Conservation (phyloP, 2,797 vertebrate genomes). For the Chelmon rostratus region DNA sequence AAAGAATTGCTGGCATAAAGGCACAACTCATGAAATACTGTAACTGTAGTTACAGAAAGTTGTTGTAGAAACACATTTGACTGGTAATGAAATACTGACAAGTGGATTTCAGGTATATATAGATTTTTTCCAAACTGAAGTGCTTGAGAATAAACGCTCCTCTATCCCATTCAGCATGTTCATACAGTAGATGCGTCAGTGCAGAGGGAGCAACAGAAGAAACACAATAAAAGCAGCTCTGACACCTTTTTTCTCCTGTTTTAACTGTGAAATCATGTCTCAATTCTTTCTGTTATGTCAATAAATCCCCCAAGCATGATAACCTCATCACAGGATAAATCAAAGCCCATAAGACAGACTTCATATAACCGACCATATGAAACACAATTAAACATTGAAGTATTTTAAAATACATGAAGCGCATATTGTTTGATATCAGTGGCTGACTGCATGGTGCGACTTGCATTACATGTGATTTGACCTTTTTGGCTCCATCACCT, state of each 20-base stretch:
- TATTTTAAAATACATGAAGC: slow-evolving; percentile 12
- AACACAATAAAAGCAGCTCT: not conserved
- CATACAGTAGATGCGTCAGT: slow-evolving; percentile 4
- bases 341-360: not conserved
- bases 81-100: slow-evolving; percentile 20
- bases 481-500: not conserved
- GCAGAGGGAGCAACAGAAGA: not conserved
- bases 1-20: slow-evolving; percentile 68
- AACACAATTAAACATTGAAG: not conserved
- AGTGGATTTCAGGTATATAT: not conserved
- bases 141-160: slow-evolving; percentile 28
- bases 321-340: slow-evolving; percentile 7
- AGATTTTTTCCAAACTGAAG: not conserved
- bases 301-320: not conserved
- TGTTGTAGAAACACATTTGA: slow-evolving; percentile 30
- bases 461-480: not conserved
- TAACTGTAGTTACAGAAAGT: slow-evolving; percentile 26
- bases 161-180: slow-evolving; percentile 20
- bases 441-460: not conserved
- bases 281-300: not conserved
- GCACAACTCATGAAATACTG: slow-evolving; percentile 66
- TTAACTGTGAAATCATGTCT: not conserved
- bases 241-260: not conserved
- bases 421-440: not conserved
- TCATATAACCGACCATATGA: not conserved